A percentile compares a stretch with the other conserved stretches of the same genome.
phyloP scores from a whole-genome alignment of 2,797 vertebrate genomes.

The Poecilia gillii region DNA sequence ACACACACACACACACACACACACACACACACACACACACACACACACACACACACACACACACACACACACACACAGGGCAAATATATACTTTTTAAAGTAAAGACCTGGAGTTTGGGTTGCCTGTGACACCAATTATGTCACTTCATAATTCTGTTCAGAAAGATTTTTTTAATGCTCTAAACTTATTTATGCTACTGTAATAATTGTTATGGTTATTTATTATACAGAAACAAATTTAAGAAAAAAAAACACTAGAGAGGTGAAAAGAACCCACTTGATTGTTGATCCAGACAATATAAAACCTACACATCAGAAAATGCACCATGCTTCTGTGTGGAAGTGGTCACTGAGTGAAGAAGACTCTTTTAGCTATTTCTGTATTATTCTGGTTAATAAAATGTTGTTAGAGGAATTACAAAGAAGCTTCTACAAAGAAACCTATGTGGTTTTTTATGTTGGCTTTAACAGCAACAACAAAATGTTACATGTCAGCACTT shows the following conservation, averaged over 20 bases:
- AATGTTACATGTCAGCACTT: background rate
- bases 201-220: background rate
- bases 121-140: background rate
- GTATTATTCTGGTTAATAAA: background rate
- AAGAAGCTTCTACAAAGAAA: background rate
- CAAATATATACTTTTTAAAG: background rate
- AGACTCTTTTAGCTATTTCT: background rate
- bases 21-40: constrained; percentile 18
- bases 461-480: background rate
- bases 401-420: background rate
- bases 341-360: background rate
- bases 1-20: constrained; percentile 38
- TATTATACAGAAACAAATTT: background rate
- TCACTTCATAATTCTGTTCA: background rate
- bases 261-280: background rate
- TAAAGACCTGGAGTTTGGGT: constrained; percentile 31
- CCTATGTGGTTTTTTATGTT: background rate
- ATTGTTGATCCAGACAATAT: background rate
- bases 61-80: background rate
- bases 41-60: background rate
- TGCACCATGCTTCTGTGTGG: background rate
- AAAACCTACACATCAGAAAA: background rate
- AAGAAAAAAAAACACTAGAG: background rate
- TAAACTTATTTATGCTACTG: too few relatives aligned
- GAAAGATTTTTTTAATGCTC: background rate